Base-by-base conservation (phyloP, 2,113 vertebrate genomes). In the Cacatua alba region DNA sequence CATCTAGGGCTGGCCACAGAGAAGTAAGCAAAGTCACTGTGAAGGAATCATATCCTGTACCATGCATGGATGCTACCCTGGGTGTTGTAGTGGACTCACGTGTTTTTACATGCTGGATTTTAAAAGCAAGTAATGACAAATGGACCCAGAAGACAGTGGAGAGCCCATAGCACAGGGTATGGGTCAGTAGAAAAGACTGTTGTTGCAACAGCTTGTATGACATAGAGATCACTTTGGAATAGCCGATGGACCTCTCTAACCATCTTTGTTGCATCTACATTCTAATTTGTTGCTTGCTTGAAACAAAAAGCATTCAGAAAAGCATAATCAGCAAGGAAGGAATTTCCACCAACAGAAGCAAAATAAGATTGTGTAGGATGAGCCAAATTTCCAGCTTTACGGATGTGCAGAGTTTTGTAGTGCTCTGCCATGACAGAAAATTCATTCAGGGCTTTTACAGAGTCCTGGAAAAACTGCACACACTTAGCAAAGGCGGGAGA, bases 341-440 rank as follows among this genome's bases (percentile, higher is more conserved):
- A 69, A 65, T 90, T 94, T 90, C 52, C 35, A 92, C 24, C 24
- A 72, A 64, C 10, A 88, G 88, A 80, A 80, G 19, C 31, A 91
- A 82, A 94, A 49, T 26, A 71, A 52, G 35, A 43, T 17, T 21
- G 3, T n/a, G 21, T 13, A 88, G 62, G 79, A 92, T 12, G 1
- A 14, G 53, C 21, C 49, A 75, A 9, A 84, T 67, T 57, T 93
- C 26, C 25, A 49, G 24, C 41, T 81, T 71, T 92, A 81, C 7
- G 31, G 52, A 69, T 51, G 39, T 82, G 48, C 43, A 90, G 39
- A 76, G 19, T n/a, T 90, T 62, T 11, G 10, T 29, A 72, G 29
- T 31, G 20, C 7, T 76, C 53, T 92, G 33, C 52, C 48, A 43
- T 46, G 44, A 35, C 76, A 80, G 44, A 79, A 93, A 76, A 35